Evolutionary conservation across 2,797 vertebrate genomes (phyloP).

Genomic region (Lagorchestes hirsutus): DNA sequence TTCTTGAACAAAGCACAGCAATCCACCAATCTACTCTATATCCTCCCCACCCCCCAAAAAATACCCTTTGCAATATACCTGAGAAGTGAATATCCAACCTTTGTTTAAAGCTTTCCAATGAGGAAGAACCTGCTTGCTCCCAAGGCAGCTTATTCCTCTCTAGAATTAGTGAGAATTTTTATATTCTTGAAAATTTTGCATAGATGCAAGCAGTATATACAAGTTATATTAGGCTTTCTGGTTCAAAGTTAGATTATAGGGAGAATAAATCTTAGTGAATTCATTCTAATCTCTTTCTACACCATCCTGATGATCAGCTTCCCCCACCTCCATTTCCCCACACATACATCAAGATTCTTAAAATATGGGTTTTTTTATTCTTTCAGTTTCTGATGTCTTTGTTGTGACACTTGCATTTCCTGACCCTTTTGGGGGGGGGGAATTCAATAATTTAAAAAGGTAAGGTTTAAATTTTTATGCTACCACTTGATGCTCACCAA

Average conservation of each 20-base stretch:
- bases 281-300: neutral
- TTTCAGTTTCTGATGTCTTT: neutral
- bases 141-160: neutral
- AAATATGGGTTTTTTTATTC: neutral
- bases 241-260: neutral
- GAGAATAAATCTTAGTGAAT: neutral
- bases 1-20: neutral
- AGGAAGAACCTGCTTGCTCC: neutral
- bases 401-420: neutral
- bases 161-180: neutral
- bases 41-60: neutral
- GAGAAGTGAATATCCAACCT: neutral
- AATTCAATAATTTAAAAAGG: conserved; percentile 14
- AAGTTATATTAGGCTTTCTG: neutral
- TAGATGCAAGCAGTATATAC: neutral
- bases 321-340: neutral
- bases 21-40: neutral
- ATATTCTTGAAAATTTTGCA: neutral
- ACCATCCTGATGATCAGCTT: neutral
- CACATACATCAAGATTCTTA: neutral
- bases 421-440: conserved; percentile 3
- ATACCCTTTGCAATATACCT: neutral
- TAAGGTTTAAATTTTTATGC: conserved; percentile 31
- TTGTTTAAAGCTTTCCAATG: neutral
- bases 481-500: neutral